phyloP scores from a whole-genome alignment of 2,113 vertebrate genomes.

The Atlantisia rogersi region DNA sequence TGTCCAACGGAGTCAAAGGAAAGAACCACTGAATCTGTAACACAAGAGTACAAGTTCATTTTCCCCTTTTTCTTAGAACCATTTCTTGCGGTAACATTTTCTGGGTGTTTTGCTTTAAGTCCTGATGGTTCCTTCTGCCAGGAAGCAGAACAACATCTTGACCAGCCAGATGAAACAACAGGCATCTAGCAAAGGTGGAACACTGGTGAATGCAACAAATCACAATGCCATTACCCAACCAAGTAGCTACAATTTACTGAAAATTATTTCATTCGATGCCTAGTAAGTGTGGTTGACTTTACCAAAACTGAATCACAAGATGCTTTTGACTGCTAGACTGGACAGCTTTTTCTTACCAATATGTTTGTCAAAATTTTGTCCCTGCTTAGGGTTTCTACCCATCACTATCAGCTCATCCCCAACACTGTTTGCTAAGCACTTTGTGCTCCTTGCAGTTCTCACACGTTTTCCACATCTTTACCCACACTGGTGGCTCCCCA shows the following conservation, averaged over 20 bases:
- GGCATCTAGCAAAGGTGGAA: neutral
- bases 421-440: neutral
- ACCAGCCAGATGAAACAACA: neutral
- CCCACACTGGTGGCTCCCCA: neutral
- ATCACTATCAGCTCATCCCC: neutral
- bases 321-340: neutral
- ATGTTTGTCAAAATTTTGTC: neutral
- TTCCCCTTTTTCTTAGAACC: slow-evolving; percentile 47
- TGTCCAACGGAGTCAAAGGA: slow-evolving; percentile 90
- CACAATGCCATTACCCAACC: neutral
- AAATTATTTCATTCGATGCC: neutral
- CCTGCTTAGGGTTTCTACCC: rapidly evolving
- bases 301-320: neutral
- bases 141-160: neutral
- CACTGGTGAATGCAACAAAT: neutral
- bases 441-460: neutral
- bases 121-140: neutral
- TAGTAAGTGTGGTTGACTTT: neutral
- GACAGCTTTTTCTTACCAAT: neutral
- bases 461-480: neutral
- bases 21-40: slow-evolving; percentile 93
- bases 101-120: neutral
- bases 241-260: neutral
- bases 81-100: slow-evolving; percentile 3
- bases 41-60: slow-evolving; percentile 92